Percentiles rank a stretch among this genome's conserved stretches.
Evolutionary conservation across 2,113 vertebrate genomes (phyloP).

Genomic region (Empidonax traillii): DNA sequence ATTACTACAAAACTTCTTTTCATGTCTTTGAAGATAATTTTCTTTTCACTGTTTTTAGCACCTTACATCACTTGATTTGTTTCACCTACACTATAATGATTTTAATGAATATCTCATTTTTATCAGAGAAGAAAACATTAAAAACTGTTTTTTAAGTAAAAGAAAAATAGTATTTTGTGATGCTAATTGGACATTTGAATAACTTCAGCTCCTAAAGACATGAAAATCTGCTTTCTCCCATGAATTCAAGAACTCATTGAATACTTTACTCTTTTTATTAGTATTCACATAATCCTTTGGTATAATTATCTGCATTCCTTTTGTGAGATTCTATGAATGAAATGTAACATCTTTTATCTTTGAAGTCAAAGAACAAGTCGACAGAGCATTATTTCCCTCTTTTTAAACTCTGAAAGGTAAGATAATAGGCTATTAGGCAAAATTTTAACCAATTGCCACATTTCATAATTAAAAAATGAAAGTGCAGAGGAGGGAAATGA

Average conservation of each 20-base stretch:
- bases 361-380: slow-evolving; percentile 1
- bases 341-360: slow-evolving; percentile 34
- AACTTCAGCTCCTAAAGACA: background rate
- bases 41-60: background rate
- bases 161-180: slow-evolving; percentile 20
- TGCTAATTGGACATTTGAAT: background rate
- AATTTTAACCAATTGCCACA: background rate
- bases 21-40: background rate
- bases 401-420: slow-evolving; percentile 19
- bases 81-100: background rate
- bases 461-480: slow-evolving; percentile 38
- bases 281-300: slow-evolving; percentile 38
- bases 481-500: background rate
- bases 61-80: background rate
- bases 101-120: background rate
- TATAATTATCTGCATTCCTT: slow-evolving; percentile 24
- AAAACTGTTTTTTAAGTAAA: background rate
- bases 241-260: slow-evolving; percentile 8
- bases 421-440: slow-evolving; percentile 6
- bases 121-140: background rate
- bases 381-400: slow-evolving; percentile 5
- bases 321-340: slow-evolving; percentile 1
- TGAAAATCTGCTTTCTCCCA: background rate
- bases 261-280: slow-evolving; percentile 23
- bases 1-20: background rate